These are phyloP conservation scores for Peromyscus nudipes DNA, from an alignment of 2,797 vertebrate genomes.

Conservation along the genomic window DNA sequence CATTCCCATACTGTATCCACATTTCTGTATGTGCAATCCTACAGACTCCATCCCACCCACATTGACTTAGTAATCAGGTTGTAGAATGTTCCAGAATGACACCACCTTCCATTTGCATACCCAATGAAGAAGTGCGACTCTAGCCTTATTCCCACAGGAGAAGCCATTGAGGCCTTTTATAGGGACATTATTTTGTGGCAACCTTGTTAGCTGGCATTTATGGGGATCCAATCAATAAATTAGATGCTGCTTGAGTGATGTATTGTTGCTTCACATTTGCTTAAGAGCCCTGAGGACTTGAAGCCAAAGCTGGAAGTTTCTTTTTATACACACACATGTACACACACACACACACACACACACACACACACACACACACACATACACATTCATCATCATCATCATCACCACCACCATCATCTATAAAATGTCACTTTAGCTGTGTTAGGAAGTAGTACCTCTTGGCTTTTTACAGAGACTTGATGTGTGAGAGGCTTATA, in stretches of 20 bases:
- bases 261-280: conserved; percentile 73
- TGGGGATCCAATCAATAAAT: conserved; percentile 83
- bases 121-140: background rate
- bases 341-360: background rate
- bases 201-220: conserved; percentile 71
- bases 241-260: conserved; percentile 70
- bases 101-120: background rate
- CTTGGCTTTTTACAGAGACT: background rate
- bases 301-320: background rate
- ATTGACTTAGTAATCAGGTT: background rate
- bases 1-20: fast-evolving
- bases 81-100: background rate
- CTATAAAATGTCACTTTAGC: background rate
- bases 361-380: too few relatives aligned
- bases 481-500: background rate
- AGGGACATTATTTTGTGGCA: conserved; percentile 48
- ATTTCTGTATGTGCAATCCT: background rate
- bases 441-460: background rate
- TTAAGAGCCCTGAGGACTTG: conserved; percentile 63
- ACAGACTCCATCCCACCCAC: background rate
- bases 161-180: conserved; percentile 15
- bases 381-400: too few relatives aligned
- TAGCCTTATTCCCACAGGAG: conserved; percentile 14
- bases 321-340: background rate
- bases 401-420: background rate